Evolutionary conservation across 1,140 invertebrate genomes (phyloP).

Genomic region (Bombus affinis): DNA sequence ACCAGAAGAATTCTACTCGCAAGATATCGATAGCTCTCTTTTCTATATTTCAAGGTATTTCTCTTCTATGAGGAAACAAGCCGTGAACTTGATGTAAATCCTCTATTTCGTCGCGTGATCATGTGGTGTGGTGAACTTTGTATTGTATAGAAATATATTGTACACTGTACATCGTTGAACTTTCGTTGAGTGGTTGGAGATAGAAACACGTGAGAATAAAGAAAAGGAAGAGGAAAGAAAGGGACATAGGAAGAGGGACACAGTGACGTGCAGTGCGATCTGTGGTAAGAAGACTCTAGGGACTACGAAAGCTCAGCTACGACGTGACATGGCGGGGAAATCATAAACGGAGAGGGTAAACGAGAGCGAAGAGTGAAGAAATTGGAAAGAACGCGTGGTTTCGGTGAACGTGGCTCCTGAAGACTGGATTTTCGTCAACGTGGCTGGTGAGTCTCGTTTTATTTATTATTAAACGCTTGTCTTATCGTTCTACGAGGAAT

Average conservation of each 20-base stretch:
- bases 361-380: slow-evolving; percentile 37
- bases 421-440: slow-evolving; percentile 50
- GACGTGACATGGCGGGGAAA: slow-evolving; percentile 57
- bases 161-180: not conserved
- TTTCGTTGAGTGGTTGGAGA: not conserved
- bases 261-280: slow-evolving; percentile 68
- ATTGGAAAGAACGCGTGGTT: slow-evolving; percentile 17
- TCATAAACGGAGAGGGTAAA: slow-evolving; percentile 49
- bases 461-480: not conserved
- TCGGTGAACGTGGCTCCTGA: slow-evolving; percentile 33
- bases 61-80: no score
- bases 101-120: not conserved
- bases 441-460: slow-evolving; percentile 58
- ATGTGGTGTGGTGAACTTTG: slow-evolving; percentile 13
- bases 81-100: not conserved
- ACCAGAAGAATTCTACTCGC: not conserved
- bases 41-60: not conserved
- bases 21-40: not conserved
- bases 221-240: not conserved
- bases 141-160: not conserved
- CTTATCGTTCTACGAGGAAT: not conserved
- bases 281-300: slow-evolving; percentile 66
- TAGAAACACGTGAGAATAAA: slow-evolving; percentile 2
- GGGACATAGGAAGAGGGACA: not conserved
- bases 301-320: slow-evolving; percentile 47